These are phyloP conservation scores for Acanthosepion lycidas DNA, from an alignment of 2,888 invertebrate genomes.

Conservation along the genomic window DNA sequence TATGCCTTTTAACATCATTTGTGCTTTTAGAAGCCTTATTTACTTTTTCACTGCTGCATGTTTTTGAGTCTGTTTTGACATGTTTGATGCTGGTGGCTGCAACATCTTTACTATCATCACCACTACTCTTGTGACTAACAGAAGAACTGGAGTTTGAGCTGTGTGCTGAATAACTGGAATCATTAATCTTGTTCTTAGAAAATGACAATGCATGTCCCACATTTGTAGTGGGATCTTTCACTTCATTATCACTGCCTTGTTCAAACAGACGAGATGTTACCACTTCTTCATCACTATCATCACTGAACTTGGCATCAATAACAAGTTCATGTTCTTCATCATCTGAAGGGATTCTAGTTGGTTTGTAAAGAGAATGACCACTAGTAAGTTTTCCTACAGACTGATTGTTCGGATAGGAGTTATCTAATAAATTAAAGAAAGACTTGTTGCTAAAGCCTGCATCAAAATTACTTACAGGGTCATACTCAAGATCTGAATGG, in stretches of 20 bases:
- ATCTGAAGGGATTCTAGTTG: constrained; percentile 7
- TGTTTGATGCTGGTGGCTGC: background rate
- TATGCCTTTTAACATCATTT: background rate
- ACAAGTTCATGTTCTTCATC: constrained; percentile 48
- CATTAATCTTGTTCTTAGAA: background rate
- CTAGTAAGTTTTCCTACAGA: background rate
- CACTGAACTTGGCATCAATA: constrained; percentile 57
- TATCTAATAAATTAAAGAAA: constrained; percentile 39
- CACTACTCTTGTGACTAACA: background rate
- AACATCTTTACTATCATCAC: background rate
- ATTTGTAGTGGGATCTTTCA: background rate
- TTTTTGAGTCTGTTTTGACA: background rate
- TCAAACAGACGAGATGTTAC: constrained; percentile 49
- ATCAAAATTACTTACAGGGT: constrained; percentile 66
- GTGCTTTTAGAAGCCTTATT: background rate
- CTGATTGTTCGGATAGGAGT: constrained; percentile 35
- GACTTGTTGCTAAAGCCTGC: constrained; percentile 45
- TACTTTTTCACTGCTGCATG: background rate
- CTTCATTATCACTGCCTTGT: constrained; percentile 55
- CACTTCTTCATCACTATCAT: constrained; percentile 51
- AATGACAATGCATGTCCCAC: background rate
- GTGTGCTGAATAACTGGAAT: background rate
- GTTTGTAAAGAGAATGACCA: constrained; percentile 15
- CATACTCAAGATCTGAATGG: constrained; percentile 63
- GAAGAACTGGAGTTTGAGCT: background rate